Evolutionary conservation across 2,113 vertebrate species (phyloP).

Genomic region (Pyxicephalus adspersus): DNA sequence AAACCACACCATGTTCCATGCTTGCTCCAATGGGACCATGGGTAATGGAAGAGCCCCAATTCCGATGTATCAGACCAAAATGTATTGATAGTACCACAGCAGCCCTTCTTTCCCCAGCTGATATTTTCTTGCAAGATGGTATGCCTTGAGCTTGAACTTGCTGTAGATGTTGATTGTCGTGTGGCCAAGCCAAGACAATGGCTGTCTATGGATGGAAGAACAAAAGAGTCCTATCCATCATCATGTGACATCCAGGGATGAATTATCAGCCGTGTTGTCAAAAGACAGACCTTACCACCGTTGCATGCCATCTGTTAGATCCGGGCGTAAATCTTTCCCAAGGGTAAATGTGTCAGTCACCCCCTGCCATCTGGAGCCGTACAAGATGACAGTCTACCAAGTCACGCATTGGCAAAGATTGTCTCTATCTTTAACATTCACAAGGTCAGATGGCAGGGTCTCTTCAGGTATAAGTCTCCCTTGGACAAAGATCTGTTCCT

Average conservation of each 20-base stretch:
- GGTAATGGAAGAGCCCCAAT: constrained; percentile 17
- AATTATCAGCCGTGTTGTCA: neutral
- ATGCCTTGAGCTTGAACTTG: constrained; percentile 37
- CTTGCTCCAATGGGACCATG: constrained; percentile 31
- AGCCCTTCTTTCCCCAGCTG: constrained; percentile 42
- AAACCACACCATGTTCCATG: constrained; percentile 52
- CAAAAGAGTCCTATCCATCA: neutral
- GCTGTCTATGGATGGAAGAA: neutral
- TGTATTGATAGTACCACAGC: constrained; percentile 23
- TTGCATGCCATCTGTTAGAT: no score
- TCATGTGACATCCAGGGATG: neutral
- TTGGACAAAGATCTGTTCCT: no score
- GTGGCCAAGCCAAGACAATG: constrained; percentile 29
- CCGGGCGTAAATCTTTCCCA: neutral
- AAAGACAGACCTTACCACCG: neutral
- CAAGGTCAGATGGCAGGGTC: neutral
- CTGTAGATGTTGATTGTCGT: constrained; percentile 17
- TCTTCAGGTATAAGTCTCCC: neutral
- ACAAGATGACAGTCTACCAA: neutral
- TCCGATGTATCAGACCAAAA: constrained; percentile 31
- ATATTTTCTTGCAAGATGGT: constrained; percentile 10
- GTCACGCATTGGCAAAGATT: neutral
- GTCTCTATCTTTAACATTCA: neutral
- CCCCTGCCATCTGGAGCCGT: neutral
- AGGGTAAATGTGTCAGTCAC: neutral